Percentiles rank a stretch among this genome's conserved stretches.
Evolutionary conservation across 1,140 invertebrate species (phyloP).

Genomic region (Drosophila carrolli): DNA sequence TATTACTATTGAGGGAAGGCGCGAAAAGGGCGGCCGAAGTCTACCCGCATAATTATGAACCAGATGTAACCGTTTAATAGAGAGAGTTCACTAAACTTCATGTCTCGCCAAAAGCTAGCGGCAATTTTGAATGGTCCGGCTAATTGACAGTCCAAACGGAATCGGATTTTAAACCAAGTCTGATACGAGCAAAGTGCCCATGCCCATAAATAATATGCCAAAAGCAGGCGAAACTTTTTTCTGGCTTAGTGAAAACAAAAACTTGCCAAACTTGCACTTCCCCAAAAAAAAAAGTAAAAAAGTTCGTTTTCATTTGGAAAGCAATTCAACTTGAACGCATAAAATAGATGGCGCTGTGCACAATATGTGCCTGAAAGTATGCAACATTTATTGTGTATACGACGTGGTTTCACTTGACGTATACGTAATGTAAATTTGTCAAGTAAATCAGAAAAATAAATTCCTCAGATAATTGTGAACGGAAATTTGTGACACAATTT

Average conservation of each 20-base stretch:
- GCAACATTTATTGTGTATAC: constrained; percentile 12
- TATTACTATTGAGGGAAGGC: constrained; percentile 25
- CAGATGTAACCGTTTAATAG: constrained; percentile 54
- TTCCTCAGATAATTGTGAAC: background rate
- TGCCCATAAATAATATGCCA: constrained; percentile 50
- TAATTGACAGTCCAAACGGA: constrained; percentile 38
- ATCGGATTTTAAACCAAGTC: constrained; percentile 19
- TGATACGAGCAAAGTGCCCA: constrained; percentile 35
- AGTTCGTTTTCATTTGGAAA: constrained; percentile 29
- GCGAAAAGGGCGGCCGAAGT: constrained; percentile 2
- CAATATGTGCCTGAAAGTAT: constrained; percentile 5
- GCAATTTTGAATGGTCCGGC: constrained; percentile 6
- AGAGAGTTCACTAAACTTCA: constrained; percentile 63
- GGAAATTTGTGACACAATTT: too few species aligned
- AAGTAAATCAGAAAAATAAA: background rate
- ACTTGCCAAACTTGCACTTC: constrained; percentile 44
- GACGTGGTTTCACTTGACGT: background rate
- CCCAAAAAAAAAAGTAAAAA: constrained; percentile 12
- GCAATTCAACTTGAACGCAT: background rate
- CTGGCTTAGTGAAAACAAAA: constrained; percentile 23
- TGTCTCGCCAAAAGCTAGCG: constrained; percentile 24
- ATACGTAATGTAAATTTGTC: background rate
- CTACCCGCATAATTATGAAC: constrained; percentile 67
- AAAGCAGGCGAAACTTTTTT: constrained; percentile 27
- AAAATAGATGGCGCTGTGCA: background rate